These are phyloP conservation scores for Eciton burchellii DNA, from an alignment of 1,140 invertebrate genomes.

Conservation along the genomic window DNA sequence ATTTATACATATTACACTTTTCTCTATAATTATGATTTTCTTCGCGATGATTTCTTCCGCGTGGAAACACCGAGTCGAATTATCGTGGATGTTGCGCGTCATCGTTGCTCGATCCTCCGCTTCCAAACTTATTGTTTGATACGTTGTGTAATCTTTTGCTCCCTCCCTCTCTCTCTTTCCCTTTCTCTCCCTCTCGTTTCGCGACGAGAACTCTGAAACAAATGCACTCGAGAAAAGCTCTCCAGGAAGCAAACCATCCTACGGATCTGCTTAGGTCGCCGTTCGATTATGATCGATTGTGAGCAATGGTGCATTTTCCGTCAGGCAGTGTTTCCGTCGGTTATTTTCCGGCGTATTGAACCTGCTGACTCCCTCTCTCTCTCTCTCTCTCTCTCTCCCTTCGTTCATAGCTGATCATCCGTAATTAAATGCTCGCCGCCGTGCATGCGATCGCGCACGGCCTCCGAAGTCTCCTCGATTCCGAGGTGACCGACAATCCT, in stretches of 20 bases:
- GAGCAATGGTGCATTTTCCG: neutral
- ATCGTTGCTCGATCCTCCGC: too few species aligned
- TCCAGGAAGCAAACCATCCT: neutral
- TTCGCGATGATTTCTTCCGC: too few species aligned
- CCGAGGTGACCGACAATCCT: slow-evolving; percentile 50
- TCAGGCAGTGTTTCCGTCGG: neutral
- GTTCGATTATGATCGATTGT: neutral
- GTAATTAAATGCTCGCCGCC: slow-evolving; percentile 54
- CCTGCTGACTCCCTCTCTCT: neutral
- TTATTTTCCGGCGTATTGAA: slow-evolving; percentile 32
- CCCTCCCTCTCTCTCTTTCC: too few species aligned
- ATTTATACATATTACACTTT: too few species aligned
- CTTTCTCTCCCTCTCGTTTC: too few species aligned
- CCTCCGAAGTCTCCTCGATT: slow-evolving; percentile 46
- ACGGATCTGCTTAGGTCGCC: neutral
- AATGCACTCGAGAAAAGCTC: neutral
- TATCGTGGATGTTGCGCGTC: too few species aligned
- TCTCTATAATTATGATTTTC: too few species aligned
- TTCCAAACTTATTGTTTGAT: too few species aligned
- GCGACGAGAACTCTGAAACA: neutral
- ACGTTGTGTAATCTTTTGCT: too few species aligned
- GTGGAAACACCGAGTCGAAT: too few species aligned
- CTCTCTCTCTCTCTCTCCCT: too few species aligned
- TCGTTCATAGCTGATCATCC: slow-evolving; percentile 1
- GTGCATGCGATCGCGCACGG: slow-evolving; percentile 20